phyloP scores from a whole-genome alignment of 2,797 vertebrate genomes.

The Linurgus olivaceus region DNA sequence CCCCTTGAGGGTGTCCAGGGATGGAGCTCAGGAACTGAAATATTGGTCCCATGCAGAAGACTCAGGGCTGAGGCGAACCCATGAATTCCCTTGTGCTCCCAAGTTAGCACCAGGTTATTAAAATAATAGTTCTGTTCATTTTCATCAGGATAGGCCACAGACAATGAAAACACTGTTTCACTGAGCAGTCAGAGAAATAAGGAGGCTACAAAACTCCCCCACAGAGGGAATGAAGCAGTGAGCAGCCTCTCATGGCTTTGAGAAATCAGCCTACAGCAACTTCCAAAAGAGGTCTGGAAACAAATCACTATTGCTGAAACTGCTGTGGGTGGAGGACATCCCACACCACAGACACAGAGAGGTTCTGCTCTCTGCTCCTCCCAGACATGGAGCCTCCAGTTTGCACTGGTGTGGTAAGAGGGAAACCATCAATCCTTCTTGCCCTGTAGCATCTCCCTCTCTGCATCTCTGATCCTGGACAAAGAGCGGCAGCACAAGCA shows the following conservation, averaged over 20 bases:
- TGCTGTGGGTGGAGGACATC: not conserved
- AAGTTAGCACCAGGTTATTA: not conserved
- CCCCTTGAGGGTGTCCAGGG: not conserved
- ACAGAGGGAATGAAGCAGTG: conserved; percentile 8
- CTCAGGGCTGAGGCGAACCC: not conserved
- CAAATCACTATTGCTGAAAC: not conserved
- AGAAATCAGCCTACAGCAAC: not conserved
- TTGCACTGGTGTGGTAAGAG: not conserved
- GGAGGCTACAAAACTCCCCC: conserved; percentile 10
- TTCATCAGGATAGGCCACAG: not conserved
- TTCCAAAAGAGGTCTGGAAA: not conserved
- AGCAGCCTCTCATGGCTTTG: not conserved
- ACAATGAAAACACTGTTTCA: not conserved
- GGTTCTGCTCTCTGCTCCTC: not conserved
- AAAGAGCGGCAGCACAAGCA: not conserved
- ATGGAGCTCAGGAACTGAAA: not conserved
- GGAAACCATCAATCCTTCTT: not conserved
- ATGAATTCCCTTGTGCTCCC: not conserved
- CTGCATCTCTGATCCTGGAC: not conserved
- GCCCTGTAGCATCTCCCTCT: not conserved
- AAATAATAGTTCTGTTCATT: not conserved
- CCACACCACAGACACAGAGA: not conserved
- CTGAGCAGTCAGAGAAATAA: not conserved
- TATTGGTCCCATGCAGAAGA: not conserved
- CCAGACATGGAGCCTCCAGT: not conserved